phyloP scores from a whole-genome alignment of 1,140 invertebrate genomes.

The Heliothis virescens region DNA sequence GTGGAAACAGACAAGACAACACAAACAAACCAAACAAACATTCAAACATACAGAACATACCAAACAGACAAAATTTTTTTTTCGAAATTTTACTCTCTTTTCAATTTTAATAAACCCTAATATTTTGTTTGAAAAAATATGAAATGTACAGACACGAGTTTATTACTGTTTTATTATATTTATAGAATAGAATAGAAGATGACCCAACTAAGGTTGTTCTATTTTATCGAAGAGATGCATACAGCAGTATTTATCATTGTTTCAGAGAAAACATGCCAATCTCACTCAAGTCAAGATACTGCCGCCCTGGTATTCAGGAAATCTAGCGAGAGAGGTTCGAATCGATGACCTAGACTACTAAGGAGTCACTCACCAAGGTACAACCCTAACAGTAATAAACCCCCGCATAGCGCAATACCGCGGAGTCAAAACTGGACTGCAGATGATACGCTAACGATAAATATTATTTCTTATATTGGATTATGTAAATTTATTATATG shows the following conservation, averaged over 20 bases:
- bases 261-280: slow-evolving; percentile 99
- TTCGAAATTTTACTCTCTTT: no score
- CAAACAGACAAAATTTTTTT: no score
- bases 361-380: slow-evolving; percentile 92
- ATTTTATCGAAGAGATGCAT: not conserved
- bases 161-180: no score
- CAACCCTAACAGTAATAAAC: slow-evolving; percentile 41
- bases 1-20: no score
- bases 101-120: no score
- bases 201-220: not conserved
- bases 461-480: slow-evolving; percentile 56
- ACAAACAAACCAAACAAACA: no score
- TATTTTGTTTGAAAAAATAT: no score
- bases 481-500: slow-evolving; percentile 77
- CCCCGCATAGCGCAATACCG: slow-evolving; percentile 31
- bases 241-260: slow-evolving; percentile 47
- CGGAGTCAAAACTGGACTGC: slow-evolving; percentile 50
- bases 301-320: slow-evolving; percentile 99
- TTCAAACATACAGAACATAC: no score
- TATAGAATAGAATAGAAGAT: no score
- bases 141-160: no score
- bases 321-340: slow-evolving; percentile 98
- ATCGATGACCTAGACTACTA: slow-evolving; percentile 98
- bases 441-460: slow-evolving; percentile 63
- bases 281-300: slow-evolving; percentile 99